Evolutionary conservation across 2,113 vertebrate genomes (phyloP), one percentile per base, ranked within the genome.

Genomic region (Toxotes chatareus): DNA sequence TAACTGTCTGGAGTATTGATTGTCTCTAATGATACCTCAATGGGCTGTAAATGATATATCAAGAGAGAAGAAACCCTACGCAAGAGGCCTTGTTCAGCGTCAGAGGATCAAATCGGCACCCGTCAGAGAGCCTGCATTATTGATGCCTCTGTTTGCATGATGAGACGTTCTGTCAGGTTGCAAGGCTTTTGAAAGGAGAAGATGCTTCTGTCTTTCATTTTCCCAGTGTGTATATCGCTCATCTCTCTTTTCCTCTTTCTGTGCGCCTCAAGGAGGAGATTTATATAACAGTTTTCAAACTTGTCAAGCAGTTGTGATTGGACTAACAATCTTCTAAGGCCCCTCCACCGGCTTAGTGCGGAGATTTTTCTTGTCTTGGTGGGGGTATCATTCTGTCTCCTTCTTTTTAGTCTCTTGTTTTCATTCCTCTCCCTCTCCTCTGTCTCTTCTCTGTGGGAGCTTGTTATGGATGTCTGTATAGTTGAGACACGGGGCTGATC

Each of bases 141-240:
- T 91, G 82, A 95, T 93, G 84, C 32, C 60, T 72, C 61, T 94
- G 92, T 94, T 95, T 91, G 83, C 68, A 71, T 76, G 75, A 85
- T 56, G 56, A 90, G 80, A 79, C 91, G 83, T 79, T 85, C 80
- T 88, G 86, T 90, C 76, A 86, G 79, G 82, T 82, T 79, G 69
- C 64, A 12, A 55, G 83, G 63, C 74, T 74, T 88, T 84, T 61
- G 66, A 83, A 72, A 69, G 69, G 40, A 71, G 62, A 68, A 49
- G 40, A 70, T 79, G 63, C 19, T 40, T 76, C 38, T 36, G 23
- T 80, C 60, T 73, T 73, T 76, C n/a, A 73, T 53, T 66, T 81
- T 31, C 65, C 64, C 76, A 70, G 61, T 46, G 38, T 69, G 42
- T 56, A 67, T 70, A 38, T 42, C 3, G 65, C 40, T 79, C 66